Evolutionary conservation across 2,113 vertebrate genomes (phyloP).

Genomic region (Glaucomys volans): DNA sequence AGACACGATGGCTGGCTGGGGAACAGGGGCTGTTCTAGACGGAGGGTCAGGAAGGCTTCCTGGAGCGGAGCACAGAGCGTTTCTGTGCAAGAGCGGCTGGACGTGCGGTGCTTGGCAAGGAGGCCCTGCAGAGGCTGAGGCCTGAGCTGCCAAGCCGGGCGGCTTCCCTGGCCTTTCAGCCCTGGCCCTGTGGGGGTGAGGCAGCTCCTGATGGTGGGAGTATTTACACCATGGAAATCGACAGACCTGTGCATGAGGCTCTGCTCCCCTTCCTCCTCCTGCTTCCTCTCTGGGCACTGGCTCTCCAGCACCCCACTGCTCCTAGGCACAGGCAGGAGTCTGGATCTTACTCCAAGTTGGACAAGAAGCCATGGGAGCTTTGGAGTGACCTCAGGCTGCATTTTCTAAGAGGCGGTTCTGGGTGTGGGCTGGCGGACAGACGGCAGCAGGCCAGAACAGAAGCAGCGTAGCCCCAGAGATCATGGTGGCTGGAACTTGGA

Average conservation of each 20-base stretch:
- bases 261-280: not conserved
- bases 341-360: not conserved
- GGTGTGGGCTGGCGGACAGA: not conserved
- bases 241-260: not conserved
- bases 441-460: not conserved
- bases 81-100: too few species aligned
- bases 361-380: not conserved
- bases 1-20: not conserved
- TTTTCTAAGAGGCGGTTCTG: not conserved
- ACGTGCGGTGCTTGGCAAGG: too few species aligned
- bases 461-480: not conserved
- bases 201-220: too few species aligned
- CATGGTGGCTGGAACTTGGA: not conserved
- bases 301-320: too few species aligned
- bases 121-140: too few species aligned
- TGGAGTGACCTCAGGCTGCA: not conserved
- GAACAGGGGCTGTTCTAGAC: too few species aligned
- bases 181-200: too few species aligned
- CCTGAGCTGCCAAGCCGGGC: too few species aligned
- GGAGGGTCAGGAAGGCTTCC: too few species aligned
- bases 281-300: not conserved
- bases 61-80: too few species aligned
- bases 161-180: too few species aligned
- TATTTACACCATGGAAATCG: not conserved
- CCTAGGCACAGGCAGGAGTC: not conserved